These are phyloP conservation scores for Drosophila malerkotliana DNA, from an alignment of 1,140 invertebrate genomes.

Conservation along the genomic window DNA sequence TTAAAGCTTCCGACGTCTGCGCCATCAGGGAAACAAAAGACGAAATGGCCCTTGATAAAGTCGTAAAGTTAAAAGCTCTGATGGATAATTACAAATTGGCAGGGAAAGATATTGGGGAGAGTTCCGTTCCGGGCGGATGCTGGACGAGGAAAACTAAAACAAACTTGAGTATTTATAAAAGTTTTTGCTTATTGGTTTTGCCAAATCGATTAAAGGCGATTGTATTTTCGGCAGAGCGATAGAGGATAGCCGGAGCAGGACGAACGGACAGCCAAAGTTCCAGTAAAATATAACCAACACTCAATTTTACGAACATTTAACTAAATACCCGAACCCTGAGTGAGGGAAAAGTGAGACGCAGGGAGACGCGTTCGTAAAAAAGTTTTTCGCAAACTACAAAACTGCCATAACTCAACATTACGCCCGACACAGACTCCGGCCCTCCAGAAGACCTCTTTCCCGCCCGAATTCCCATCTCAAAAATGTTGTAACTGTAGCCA, in stretches of 20 bases:
- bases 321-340: slow-evolving; percentile 59
- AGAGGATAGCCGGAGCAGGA: not conserved
- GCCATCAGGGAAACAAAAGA: slow-evolving; percentile 17
- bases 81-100: slow-evolving; percentile 61
- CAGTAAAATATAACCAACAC: slow-evolving; percentile 72
- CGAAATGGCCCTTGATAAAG: slow-evolving; percentile 61
- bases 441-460: slow-evolving; percentile 22
- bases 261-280: slow-evolving; percentile 34
- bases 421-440: slow-evolving; percentile 43
- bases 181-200: slow-evolving; percentile 74
- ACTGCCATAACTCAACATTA: slow-evolving; percentile 83
- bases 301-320: slow-evolving; percentile 81
- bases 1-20: slow-evolving; percentile 17
- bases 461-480: slow-evolving; percentile 40
- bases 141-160: slow-evolving; percentile 49
- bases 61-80: slow-evolving; percentile 65
- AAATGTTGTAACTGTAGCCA: slow-evolving; percentile 63
- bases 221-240: slow-evolving; percentile 7
- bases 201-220: slow-evolving; percentile 73
- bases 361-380: slow-evolving; percentile 61
- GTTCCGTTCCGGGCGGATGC: not conserved
- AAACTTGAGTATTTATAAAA: slow-evolving; percentile 73
- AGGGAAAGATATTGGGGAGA: slow-evolving; percentile 13
- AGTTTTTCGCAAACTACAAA: slow-evolving; percentile 75
- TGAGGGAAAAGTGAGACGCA: slow-evolving; percentile 5